Evolutionary conservation across 2,888 invertebrate species (phyloP).

Genomic region (Gandaritis pyraliata): DNA sequence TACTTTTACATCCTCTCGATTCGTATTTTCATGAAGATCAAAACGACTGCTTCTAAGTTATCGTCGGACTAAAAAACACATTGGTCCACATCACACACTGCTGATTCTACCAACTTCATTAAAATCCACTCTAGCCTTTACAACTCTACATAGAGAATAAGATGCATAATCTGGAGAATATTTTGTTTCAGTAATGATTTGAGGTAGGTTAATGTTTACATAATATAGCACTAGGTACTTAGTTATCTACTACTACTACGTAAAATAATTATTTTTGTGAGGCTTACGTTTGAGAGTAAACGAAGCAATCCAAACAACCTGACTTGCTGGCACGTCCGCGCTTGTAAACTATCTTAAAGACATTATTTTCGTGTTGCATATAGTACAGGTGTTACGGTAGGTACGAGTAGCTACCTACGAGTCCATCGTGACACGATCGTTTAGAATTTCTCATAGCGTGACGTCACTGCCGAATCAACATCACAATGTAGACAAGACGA

Average conservation of each 20-base stretch:
- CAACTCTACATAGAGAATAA: no score
- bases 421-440: slow-evolving; percentile 44
- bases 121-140: no score
- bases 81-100: no score
- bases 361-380: slow-evolving; percentile 25
- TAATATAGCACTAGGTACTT: neutral
- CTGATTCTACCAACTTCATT: no score
- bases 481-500: slow-evolving; percentile 56
- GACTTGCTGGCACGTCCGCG: slow-evolving; percentile 23
- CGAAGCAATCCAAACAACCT: slow-evolving; percentile 19
- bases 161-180: no score
- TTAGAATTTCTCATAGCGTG: slow-evolving; percentile 53
- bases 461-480: slow-evolving; percentile 67
- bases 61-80: no score
- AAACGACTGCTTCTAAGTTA: no score
- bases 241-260: neutral
- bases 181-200: no score
- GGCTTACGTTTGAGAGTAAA: neutral
- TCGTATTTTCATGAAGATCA: no score
- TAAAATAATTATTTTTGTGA: neutral
- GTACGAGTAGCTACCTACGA: slow-evolving; percentile 6
- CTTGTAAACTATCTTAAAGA: slow-evolving; percentile 28
- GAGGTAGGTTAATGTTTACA: neutral
- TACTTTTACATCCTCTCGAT: no score
- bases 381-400: slow-evolving; percentile 22